phyloP scores from a whole-genome alignment of 2,888 invertebrate species.

The Tetragonula carbonaria region DNA sequence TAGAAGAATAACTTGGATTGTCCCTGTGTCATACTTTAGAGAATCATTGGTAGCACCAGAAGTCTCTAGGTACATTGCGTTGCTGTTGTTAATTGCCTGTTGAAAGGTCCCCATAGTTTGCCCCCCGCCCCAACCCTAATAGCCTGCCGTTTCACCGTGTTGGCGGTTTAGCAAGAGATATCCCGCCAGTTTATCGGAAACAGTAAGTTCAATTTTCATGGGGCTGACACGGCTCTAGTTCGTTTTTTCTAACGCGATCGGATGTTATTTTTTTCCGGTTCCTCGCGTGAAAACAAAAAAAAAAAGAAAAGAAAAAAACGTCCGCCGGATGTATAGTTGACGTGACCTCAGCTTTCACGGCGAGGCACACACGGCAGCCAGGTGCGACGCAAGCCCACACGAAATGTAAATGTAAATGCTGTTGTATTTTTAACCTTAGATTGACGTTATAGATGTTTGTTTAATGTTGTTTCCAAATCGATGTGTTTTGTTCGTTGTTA shows the following conservation, averaged over 20 bases:
- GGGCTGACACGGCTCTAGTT: conserved; percentile 29
- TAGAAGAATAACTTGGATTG: conserved; percentile 38
- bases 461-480: background rate
- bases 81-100: conserved; percentile 59
- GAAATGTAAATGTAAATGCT: background rate
- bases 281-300: too few relatives aligned
- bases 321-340: background rate
- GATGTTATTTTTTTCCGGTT: background rate
- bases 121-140: conserved; percentile 2
- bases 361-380: background rate
- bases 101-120: conserved; percentile 56
- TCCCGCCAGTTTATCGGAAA: conserved; percentile 53
- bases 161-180: conserved; percentile 52
- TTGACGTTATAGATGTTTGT: background rate
- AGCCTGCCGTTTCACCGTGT: conserved; percentile 36
- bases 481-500: too few relatives aligned
- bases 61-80: conserved; percentile 42
- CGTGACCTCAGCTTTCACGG: too few relatives aligned
- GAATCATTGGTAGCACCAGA: conserved; percentile 48
- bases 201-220: conserved; percentile 56
- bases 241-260: conserved; percentile 14
- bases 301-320: conserved; percentile 14
- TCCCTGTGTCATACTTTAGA: conserved; percentile 41
- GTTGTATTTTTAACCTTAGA: background rate
- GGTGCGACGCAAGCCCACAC: background rate